Evolutionary conservation across 2,113 vertebrate species (phyloP).

Genomic region (Urocolius indicus): DNA sequence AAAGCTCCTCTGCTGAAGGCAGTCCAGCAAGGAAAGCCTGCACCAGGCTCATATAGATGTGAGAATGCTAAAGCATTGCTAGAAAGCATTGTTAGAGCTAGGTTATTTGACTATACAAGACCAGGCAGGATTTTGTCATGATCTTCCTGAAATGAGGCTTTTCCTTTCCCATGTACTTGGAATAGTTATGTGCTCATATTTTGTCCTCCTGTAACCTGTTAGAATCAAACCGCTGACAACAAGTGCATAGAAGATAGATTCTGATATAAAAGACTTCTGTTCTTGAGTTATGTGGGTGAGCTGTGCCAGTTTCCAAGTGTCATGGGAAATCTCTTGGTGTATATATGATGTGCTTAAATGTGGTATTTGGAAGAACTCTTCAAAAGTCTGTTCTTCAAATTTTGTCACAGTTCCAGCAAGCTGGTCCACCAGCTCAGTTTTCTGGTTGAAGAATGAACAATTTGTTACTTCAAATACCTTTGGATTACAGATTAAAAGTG

Average conservation of each 20-base stretch:
- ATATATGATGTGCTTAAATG: conserved; percentile 11
- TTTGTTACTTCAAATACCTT: conserved; percentile 61
- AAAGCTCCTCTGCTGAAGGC: neutral
- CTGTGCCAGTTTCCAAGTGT: conserved; percentile 22
- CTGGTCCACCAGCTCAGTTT: neutral
- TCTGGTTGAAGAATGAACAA: conserved; percentile 60
- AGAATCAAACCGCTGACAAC: neutral
- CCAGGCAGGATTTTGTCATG: neutral
- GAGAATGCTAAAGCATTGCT: neutral
- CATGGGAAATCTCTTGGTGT: conserved; percentile 1
- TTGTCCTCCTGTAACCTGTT: neutral
- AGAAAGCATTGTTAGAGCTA: neutral
- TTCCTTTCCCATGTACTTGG: neutral
- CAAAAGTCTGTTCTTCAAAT: conserved; percentile 32
- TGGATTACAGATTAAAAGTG: conserved; percentile 52
- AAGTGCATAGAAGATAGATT: neutral
- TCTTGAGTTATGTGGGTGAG: neutral
- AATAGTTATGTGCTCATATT: neutral
- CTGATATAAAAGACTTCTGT: neutral
- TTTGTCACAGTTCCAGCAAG: conserved; percentile 37
- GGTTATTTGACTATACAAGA: neutral
- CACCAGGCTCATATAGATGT: neutral
- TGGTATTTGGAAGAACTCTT: conserved; percentile 7
- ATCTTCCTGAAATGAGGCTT: neutral
- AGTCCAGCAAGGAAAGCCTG: neutral